Evolutionary conservation across 2,888 invertebrate genomes (phyloP).

Genomic region (Cephonodes hylas): DNA sequence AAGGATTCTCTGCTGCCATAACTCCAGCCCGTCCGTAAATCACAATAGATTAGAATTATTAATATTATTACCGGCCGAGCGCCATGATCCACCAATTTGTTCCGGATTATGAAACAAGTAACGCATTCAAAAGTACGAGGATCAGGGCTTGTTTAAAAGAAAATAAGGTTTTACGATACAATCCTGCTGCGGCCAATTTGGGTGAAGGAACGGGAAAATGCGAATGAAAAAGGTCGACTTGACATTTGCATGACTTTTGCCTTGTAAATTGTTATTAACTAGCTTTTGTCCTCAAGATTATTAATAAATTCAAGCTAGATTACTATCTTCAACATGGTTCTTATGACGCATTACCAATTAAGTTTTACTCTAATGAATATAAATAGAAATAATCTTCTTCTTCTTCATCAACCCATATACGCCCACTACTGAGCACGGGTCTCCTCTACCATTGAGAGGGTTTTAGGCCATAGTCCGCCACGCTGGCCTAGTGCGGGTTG

Average conservation of each 20-base stretch:
- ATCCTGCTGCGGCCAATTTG: constrained; percentile 4
- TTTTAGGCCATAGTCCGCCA: too few relatives aligned
- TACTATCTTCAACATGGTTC: neutral
- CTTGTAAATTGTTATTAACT: constrained; percentile 2
- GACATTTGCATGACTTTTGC: constrained; percentile 7
- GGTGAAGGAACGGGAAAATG: neutral
- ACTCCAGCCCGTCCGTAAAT: constrained; percentile 30
- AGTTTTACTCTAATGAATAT: neutral
- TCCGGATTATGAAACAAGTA: constrained; percentile 27
- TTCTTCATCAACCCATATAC: too few relatives aligned
- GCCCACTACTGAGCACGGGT: too few relatives aligned
- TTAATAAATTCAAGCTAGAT: neutral
- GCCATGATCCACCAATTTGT: constrained; percentile 28
- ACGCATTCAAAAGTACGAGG: neutral
- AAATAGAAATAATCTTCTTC: too few relatives aligned
- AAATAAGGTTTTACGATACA: constrained; percentile 7
- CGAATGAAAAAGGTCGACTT: constrained; percentile 1
- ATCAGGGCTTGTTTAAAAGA: neutral
- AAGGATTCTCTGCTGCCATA: constrained; percentile 41
- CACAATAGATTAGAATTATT: constrained; percentile 42
- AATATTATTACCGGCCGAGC: constrained; percentile 26
- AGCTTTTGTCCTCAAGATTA: neutral
- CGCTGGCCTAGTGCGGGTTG: too few relatives aligned
- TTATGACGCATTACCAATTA: neutral
- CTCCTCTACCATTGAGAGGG: too few relatives aligned